A percentile compares a stretch with the other conserved stretches of the same genome.
Conservation (phyloP, 2,797 vertebrate species). For the Acipenser transmontanus region DNA sequence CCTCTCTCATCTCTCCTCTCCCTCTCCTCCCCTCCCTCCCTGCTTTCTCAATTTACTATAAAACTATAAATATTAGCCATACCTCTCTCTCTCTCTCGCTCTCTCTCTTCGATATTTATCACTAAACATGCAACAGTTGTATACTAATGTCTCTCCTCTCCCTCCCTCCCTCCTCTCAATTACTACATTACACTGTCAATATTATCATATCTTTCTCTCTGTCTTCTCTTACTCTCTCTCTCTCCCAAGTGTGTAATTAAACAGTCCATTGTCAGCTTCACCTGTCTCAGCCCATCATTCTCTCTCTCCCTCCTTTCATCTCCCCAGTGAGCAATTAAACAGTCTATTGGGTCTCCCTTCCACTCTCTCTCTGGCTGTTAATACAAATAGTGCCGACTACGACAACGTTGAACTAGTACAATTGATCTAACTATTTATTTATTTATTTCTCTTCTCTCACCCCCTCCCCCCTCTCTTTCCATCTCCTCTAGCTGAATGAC, state of each 20-base stretch:
- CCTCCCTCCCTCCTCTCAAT: background rate
- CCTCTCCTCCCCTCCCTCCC: background rate
- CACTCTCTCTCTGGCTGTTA: background rate
- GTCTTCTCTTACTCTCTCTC: background rate
- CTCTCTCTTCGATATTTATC: constrained; percentile 2
- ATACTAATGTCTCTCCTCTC: background rate
- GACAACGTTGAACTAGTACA: background rate
- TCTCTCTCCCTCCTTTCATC: background rate
- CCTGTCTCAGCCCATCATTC: background rate
- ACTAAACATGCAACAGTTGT: constrained; percentile 7
- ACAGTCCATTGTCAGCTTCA: background rate
- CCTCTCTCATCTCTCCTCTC: background rate
- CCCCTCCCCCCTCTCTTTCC: constrained; percentile 9
- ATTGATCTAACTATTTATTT: background rate
- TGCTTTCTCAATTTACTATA: constrained; percentile 36
- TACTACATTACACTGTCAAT: constrained; percentile 8
- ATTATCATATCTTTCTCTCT: constrained; percentile 2
- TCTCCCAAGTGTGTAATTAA: background rate
- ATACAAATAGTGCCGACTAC: background rate
- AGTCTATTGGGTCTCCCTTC: background rate
- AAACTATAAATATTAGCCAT: constrained; percentile 30
- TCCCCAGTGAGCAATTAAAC: background rate
- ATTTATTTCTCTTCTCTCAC: background rate
- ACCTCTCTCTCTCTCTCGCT: background rate
- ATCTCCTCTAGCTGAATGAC: constrained; percentile 47